Evolutionary conservation across 2,797 vertebrate species (phyloP), one percentile per base, ranked within the genome.

Genomic region (Enteromius thamalakanensis): DNA sequence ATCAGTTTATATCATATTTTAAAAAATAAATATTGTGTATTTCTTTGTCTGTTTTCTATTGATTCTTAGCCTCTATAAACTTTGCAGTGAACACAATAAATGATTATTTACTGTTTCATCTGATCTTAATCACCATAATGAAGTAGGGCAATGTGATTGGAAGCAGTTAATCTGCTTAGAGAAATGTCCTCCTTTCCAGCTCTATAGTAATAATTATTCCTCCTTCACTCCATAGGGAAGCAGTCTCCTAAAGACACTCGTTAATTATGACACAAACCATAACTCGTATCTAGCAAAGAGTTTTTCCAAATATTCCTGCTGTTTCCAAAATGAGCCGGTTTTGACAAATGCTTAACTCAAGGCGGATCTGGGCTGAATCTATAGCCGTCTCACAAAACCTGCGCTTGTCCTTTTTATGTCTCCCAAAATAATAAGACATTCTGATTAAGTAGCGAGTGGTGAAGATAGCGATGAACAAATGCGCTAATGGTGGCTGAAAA

Each of bases 401-500:
- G 42, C 75, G 37, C 80, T 86, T 82, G 84, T 81, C 37, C 69
- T 81, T 86, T 85, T 81, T 74, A 81, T 67, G 69, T 80, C 81
- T 85, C 75, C 60, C 45, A 76, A 82, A 86, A 82, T 87, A 88
- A 89, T 84, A 64, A 85, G 55, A 55, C 40, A 19, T 68, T 47
- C 55, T 74, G 88, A 89, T 88, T 85, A 87, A 87, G 81, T 82
- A 60, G 79, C 15, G 37, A 80, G 81, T 23, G 49, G 79, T 60
- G 65, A 71, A 81, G 64, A 80, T 34, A 84, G 78, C 29, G 42
- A 76, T 15, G 65, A 81, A 86, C 79, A 71, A 86, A 87, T 69
- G 58, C 34, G 62, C 60, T 87, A 87, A 88, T 88, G 80, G 82
- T 40, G 89, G 89, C 92, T 92, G 92, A 90, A 95, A 94, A 93